Evolutionary conservation across 2,888 invertebrate genomes (phyloP).

Genomic region (Therioaphis trifolii): DNA sequence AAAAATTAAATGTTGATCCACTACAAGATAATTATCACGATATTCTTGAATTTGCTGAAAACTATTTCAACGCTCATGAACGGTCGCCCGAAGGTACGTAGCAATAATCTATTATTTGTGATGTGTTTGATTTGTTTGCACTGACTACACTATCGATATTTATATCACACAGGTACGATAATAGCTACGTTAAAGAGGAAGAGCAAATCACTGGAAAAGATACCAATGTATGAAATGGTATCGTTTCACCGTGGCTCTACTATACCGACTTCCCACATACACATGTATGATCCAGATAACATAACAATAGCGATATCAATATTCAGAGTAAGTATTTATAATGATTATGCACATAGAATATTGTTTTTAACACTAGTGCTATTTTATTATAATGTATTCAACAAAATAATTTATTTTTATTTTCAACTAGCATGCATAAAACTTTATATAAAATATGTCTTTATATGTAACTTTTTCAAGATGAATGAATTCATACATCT

Average conservation of each 20-base stretch:
- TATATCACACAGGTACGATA: constrained; percentile 72
- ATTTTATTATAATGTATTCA: too few species aligned
- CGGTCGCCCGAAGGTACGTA: constrained; percentile 82
- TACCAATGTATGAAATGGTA: constrained; percentile 93
- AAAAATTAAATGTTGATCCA: constrained; percentile 70
- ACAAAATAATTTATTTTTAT: too few species aligned
- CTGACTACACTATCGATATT: not conserved
- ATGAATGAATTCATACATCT: too few species aligned
- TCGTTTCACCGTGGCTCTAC: constrained; percentile 87
- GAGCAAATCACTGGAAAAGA: constrained; percentile 80
- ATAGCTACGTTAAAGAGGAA: constrained; percentile 87
- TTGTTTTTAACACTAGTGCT: too few species aligned
- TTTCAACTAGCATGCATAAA: too few species aligned
- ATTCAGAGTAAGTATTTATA: constrained; percentile 86
- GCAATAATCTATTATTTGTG: too few species aligned
- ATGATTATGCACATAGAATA: not conserved
- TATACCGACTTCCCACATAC: constrained; percentile 93
- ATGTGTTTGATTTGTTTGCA: not conserved
- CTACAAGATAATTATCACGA: constrained; percentile 79
- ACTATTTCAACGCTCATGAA: constrained; percentile 91
- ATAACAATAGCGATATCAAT: constrained; percentile 88
- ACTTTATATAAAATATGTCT: too few species aligned
- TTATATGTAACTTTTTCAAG: too few species aligned
- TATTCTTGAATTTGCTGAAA: constrained; percentile 92
- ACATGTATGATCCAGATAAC: constrained; percentile 95